phyloP scores from a whole-genome alignment of 23 tunicate genomes.

The Aplidium turbinatum region DNA sequence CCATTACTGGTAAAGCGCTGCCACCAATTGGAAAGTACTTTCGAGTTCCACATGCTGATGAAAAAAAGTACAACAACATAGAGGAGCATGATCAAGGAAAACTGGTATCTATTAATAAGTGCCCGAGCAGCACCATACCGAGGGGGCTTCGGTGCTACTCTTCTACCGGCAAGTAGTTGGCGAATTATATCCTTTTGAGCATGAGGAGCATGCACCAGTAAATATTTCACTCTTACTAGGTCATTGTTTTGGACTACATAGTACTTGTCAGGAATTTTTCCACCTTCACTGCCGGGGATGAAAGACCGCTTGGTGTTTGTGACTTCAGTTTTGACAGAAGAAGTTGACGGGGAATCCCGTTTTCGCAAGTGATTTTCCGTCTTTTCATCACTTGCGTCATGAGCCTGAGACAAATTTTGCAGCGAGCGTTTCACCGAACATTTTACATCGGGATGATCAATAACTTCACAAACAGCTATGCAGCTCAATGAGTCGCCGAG shows the following conservation, averaged over 20 bases:
- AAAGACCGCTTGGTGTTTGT: constrained; percentile 34
- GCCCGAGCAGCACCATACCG: neutral
- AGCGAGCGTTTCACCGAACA: constrained; percentile 51
- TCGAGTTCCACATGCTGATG: constrained; percentile 36
- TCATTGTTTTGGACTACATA: constrained; percentile 92
- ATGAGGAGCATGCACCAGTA: constrained; percentile 55
- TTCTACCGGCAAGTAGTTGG: constrained; percentile 3
- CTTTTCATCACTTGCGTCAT: neutral
- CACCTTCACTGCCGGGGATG: constrained; percentile 88
- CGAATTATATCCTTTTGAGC: constrained; percentile 34
- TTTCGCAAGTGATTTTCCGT: neutral
- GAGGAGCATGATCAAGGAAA: constrained; percentile 30
- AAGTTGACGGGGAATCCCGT: neutral
- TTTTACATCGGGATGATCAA: constrained; percentile 88
- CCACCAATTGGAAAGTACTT: constrained; percentile 51
- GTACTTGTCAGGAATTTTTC: constrained; percentile 79
- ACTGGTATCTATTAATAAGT: constrained; percentile 22
- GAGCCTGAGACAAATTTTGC: neutral
- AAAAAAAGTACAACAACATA: constrained; percentile 16
- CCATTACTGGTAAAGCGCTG: constrained; percentile 5
- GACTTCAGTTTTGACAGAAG: neutral
- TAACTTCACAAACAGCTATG: constrained; percentile 80
- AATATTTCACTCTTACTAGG: constrained; percentile 66
- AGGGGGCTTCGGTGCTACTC: neutral
- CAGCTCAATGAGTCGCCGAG: constrained; percentile 70